Evolutionary conservation across 2,113 vertebrate genomes (phyloP).

Genomic region (Spheniscus mendiculus): DNA sequence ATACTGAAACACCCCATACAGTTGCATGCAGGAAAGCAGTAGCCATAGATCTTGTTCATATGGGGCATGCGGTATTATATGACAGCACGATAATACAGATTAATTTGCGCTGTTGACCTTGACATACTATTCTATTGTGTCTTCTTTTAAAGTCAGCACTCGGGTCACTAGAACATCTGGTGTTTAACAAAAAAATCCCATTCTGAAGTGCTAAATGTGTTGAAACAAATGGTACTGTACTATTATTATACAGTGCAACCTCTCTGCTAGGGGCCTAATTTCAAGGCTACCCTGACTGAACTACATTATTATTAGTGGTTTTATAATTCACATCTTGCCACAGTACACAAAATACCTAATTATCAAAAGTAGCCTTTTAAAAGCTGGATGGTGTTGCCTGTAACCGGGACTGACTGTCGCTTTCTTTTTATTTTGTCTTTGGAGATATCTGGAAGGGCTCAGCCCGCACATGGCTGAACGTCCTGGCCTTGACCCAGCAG

Average conservation of each 20-base stretch:
- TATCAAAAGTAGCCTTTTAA: slow-evolving; percentile 15
- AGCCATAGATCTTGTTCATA: slow-evolving; percentile 52
- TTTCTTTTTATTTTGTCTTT: background rate
- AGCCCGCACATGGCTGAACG: background rate
- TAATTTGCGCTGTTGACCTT: slow-evolving; percentile 71
- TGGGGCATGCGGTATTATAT: slow-evolving; percentile 11
- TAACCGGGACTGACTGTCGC: background rate
- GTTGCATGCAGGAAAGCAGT: background rate
- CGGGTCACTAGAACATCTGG: slow-evolving; percentile 10
- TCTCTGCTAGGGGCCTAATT: slow-evolving; percentile 59
- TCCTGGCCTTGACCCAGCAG: background rate
- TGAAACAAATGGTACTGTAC: slow-evolving; percentile 56
- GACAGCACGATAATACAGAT: slow-evolving; percentile 67
- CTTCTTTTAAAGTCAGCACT: slow-evolving; percentile 50
- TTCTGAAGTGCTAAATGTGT: slow-evolving; percentile 47
- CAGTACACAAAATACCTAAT: slow-evolving; percentile 38
- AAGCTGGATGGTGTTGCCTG: background rate
- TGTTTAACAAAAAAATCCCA: slow-evolving; percentile 35
- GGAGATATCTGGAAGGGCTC: background rate
- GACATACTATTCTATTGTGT: slow-evolving; percentile 35
- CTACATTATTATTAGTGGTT: slow-evolving; percentile 19
- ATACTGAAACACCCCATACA: background rate
- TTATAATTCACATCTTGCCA: slow-evolving; percentile 19
- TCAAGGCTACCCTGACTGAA: slow-evolving; percentile 49
- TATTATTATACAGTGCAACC: slow-evolving; percentile 27